Evolutionary conservation across 2,888 invertebrate species (phyloP).

Genomic region (Pinctada fucata): DNA sequence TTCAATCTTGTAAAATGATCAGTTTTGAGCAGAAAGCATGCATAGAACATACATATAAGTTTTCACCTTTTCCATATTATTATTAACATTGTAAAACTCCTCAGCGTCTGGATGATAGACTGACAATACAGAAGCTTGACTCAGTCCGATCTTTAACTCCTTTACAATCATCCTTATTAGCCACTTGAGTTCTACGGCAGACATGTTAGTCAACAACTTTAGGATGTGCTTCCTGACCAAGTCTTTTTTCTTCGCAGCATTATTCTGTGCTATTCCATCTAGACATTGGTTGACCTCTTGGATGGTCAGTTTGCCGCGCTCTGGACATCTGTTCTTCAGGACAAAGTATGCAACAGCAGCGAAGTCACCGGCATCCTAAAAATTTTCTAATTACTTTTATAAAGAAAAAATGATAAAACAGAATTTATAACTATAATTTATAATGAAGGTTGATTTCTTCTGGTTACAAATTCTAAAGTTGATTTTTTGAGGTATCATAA

Average conservation of each 20-base stretch:
- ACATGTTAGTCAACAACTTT: conserved; percentile 83
- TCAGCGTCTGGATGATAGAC: conserved; percentile 89
- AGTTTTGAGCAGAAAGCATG: neutral
- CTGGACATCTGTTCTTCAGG: conserved; percentile 80
- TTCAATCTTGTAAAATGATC: too few species aligned
- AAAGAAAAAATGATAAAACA: conserved; percentile 10
- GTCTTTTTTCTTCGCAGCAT: conserved; percentile 79
- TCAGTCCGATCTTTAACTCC: conserved; percentile 86
- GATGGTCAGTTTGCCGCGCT: conserved; percentile 81
- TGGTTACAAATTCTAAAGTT: too few species aligned
- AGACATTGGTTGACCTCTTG: conserved; percentile 86
- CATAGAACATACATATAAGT: neutral
- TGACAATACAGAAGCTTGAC: conserved; percentile 83
- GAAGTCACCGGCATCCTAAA: conserved; percentile 84
- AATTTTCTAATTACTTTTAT: neutral
- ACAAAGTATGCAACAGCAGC: conserved; percentile 87
- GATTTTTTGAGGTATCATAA: too few species aligned
- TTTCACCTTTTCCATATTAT: conserved; percentile 83
- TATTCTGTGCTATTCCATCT: conserved; percentile 85
- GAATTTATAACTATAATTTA: neutral
- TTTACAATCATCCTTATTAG: conserved; percentile 91
- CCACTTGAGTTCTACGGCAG: conserved; percentile 91
- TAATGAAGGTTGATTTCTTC: too few species aligned
- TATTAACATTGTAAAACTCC: conserved; percentile 85
- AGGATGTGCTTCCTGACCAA: conserved; percentile 81